Percentiles rank a stretch among this genome's conserved stretches.
Conservation (phyloP, 2,113 vertebrate species). For the Spheniscus mendiculus region DNA sequence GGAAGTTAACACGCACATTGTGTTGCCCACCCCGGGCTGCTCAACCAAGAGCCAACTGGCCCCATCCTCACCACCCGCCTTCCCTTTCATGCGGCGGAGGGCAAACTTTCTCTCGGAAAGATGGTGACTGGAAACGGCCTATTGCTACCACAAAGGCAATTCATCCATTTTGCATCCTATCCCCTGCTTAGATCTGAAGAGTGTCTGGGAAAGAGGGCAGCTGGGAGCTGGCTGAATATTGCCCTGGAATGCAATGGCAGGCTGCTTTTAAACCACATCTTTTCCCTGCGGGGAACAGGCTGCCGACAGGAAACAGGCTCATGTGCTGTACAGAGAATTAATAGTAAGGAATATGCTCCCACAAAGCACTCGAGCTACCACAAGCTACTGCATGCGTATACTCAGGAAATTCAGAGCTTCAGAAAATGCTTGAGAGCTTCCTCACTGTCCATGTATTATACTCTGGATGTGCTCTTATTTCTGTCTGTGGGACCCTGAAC, state of each 20-base stretch:
- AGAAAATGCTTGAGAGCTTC: fast-evolving
- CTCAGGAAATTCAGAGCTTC: not conserved
- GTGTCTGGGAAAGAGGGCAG: not conserved
- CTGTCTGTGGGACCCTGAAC: not conserved
- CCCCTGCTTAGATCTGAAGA: constrained; percentile 33
- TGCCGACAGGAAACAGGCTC: not conserved
- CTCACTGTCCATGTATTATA: fast-evolving
- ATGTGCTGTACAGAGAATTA: not conserved
- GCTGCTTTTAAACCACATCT: not conserved
- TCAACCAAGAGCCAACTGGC: not conserved
- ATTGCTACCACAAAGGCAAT: not conserved
- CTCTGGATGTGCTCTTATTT: not conserved
- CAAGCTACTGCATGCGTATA: not conserved
- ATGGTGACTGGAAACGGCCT: not conserved
- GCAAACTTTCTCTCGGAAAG: not conserved
- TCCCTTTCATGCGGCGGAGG: not conserved
- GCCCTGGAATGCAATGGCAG: constrained; percentile 12
- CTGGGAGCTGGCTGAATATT: not conserved
- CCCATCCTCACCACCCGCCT: not conserved
- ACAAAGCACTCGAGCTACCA: not conserved
- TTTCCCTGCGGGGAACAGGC: not conserved
- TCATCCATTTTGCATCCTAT: not conserved
- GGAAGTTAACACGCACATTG: not conserved
- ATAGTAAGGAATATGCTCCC: not conserved
- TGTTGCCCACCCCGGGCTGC: not conserved